phyloP scores from a whole-genome alignment of 2,888 invertebrate species.

The Piscicola geometra region DNA sequence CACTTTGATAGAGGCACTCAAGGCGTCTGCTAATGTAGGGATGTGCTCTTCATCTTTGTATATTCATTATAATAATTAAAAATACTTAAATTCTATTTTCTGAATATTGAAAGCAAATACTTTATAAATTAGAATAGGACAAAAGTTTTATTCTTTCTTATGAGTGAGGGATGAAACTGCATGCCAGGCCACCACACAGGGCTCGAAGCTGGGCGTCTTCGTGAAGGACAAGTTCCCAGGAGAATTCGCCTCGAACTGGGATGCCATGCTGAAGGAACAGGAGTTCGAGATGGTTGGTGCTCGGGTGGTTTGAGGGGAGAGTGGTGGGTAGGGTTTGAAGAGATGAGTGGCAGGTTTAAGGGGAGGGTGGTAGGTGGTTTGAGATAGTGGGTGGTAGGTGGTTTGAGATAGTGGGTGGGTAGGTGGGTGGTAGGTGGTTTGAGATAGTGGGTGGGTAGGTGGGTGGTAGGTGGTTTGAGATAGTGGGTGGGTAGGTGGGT shows the following conservation, averaged over 20 bases:
- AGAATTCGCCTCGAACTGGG: constrained; percentile 88
- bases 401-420: too few species aligned
- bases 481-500: too few species aligned
- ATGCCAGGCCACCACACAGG: constrained; percentile 58
- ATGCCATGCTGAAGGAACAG: constrained; percentile 54
- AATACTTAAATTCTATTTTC: neutral
- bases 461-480: too few species aligned
- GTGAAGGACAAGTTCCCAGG: constrained; percentile 88
- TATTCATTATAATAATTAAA: neutral
- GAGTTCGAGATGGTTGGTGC: constrained; percentile 72
- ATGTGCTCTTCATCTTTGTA: neutral
- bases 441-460: too few species aligned
- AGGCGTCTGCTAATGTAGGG: constrained; percentile 70
- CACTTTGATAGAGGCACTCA: constrained; percentile 72
- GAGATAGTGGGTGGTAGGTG: too few species aligned
- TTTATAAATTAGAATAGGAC: neutral
- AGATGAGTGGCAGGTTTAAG: too few species aligned
- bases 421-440: too few species aligned
- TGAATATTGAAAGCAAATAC: neutral
- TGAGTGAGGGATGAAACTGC: neutral
- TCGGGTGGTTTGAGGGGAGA: too few species aligned
- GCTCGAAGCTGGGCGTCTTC: constrained; percentile 82
- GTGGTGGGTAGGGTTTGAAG: too few species aligned
- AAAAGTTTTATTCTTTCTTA: neutral
- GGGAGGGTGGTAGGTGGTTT: too few species aligned